Evolutionary conservation across 2,797 vertebrate genomes (phyloP), one percentile per base, ranked within the genome.

Genomic region (Micropoecilia bifurca): DNA sequence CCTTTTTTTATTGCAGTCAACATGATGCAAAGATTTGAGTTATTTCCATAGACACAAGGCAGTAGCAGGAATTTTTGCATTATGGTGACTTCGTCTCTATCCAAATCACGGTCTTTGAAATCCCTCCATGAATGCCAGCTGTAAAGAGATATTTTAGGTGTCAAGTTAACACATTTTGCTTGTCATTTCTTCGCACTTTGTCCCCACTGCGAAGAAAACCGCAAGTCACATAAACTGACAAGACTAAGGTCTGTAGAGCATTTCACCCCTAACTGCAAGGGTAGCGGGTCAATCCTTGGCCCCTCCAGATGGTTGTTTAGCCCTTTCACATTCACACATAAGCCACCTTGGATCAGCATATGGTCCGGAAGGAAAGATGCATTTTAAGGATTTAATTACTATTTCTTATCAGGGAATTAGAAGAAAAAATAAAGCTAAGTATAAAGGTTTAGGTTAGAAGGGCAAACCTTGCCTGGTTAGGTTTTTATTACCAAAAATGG

Each of bases 241-340:
- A 73, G 28, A 78, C 39, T 16, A 3, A 4, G 13, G 30, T 48
- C 48, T 73, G 14, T 66, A 66, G 43, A 63, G 30, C 22, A 9
- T 39, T 74, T 18, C 55, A 73, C 45, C 71, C 45, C 43, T 50
- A 73, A 50, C 22, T 22, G 57, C 55, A 79, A 79, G 69, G 43
- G 43, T 53, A 41, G 43, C 7, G 6, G 46, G 57, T 79, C 71
- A 79, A 36, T 74, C 25, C 45, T 18, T 20, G 36, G 57, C 36
- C 57, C 63, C 30, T 74, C 71, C 71, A 73, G 77, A 73, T 79
- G 77, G 55, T n/a, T 33, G 71, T 66, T n/a, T 53, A 50, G 45
- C 68, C 48, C n/a, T 45, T 46, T 55, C 50, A 71, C 41, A 71
- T 45, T 59, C 73, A 30, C 25, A 75, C 39, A 77, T 57, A 50